Base-by-base conservation (phyloP, 2,113 vertebrate species). In the Nymphicus hollandicus region DNA sequence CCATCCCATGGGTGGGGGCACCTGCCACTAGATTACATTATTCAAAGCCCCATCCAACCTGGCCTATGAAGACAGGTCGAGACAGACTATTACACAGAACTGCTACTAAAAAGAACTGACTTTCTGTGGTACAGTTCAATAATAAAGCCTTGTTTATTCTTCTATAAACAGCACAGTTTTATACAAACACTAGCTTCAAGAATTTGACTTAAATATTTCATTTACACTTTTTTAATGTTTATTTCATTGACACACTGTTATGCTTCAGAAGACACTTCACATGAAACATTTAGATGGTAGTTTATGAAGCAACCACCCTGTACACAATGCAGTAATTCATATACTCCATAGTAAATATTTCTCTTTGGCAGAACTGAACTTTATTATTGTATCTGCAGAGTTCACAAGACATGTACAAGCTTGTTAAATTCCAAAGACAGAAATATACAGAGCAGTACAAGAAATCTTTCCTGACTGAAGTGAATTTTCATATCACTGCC, bases 401-500 rank as follows among this genome's bases (percentile, higher is more conserved):
- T 29, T 53, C 58, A 79, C 39, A 78, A 63, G 39, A 69, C 29
- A 65, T 0, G 1, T 12, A 78, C 9, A 61, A 61, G 79, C 13
- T 1, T 43, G 52, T 49, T 65, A 88, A 81, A 84, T 52, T 64
- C 24, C 1, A 1, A 88, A 82, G 37, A 66, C 61, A 71, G 63
- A 86, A 79, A 47, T 25, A 86, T 23, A 81, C 22, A 69, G 65
- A 65, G 15, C 41, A 66, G 58, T 89, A 78, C 52, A 84, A 91
- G 61, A 91, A 81, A 91, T 82, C 33, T 37, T 69, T 85, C 44
- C 47, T 64, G 79, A 79, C 79, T 58, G 56, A 58, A 58, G 56
- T 15, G 33, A 78, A 86, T 93, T 94, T 95, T 92, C 74, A 69
- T 89, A 71, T 15, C 43, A 71, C 79, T 90, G 97, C 91, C 72